Evolutionary conservation across 2,797 vertebrate species (phyloP).

Genomic region (Aratinga solstitialis): DNA sequence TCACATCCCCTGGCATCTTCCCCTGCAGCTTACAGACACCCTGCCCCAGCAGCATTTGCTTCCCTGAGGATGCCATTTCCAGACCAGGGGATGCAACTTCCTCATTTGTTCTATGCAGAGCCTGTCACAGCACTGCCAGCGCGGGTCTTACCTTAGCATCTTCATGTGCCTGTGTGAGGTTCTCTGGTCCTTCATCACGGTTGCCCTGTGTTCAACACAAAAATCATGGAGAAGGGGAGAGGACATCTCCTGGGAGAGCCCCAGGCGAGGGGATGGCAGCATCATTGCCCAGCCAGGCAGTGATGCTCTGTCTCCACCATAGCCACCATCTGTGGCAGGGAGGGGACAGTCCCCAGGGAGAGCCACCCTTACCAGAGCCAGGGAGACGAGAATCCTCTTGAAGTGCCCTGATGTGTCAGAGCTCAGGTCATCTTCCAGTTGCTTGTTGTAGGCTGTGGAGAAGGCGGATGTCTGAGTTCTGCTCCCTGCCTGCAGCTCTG

Average conservation of each 20-base stretch:
- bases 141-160: slow-evolving; percentile 87
- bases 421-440: slow-evolving; percentile 88
- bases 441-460: slow-evolving; percentile 86
- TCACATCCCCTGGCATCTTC: neutral
- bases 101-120: neutral
- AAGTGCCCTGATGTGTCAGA: slow-evolving; percentile 95
- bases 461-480: neutral
- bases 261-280: neutral
- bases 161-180: slow-evolving; percentile 78
- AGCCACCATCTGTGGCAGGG: neutral
- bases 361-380: slow-evolving; percentile 85
- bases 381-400: slow-evolving; percentile 90
- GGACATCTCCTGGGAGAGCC: neutral
- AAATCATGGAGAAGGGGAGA: neutral
- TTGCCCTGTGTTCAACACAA: slow-evolving; percentile 81
- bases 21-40: neutral
- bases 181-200: slow-evolving; percentile 86
- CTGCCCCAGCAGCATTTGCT: neutral
- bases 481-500: neutral
- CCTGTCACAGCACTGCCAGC: neutral
- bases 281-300: neutral
- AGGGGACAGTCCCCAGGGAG: neutral
- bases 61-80: neutral
- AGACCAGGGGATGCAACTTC: neutral
- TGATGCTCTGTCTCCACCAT: neutral